Evolutionary conservation across 2,797 vertebrate genomes (phyloP).

Genomic region (Amphiprion clarkii): DNA sequence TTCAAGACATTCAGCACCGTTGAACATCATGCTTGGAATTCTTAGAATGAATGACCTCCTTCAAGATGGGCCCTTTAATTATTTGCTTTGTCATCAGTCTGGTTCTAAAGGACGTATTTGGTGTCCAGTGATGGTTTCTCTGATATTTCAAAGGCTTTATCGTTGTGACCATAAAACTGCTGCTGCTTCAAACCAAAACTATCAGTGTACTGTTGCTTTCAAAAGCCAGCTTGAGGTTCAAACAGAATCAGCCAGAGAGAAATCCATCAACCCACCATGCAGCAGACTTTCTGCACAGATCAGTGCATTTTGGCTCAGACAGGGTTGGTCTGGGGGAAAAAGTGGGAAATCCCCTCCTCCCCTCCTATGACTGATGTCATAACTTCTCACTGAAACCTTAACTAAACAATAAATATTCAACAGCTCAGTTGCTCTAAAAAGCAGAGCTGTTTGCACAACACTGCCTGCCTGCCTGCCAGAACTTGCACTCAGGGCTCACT

Average conservation of each 20-base stretch:
- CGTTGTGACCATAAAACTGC: slow-evolving; percentile 1
- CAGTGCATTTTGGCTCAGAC: slow-evolving; percentile 49
- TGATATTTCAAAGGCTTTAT: slow-evolving; percentile 3
- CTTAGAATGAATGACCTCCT: neutral
- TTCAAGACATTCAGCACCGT: no score
- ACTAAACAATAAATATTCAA: slow-evolving; percentile 81
- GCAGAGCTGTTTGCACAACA: slow-evolving; percentile 74
- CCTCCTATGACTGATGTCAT: slow-evolving; percentile 62
- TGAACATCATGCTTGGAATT: neutral
- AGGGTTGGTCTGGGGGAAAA: slow-evolving; percentile 38
- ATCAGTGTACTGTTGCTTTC: slow-evolving; percentile 14
- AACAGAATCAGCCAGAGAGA: slow-evolving; percentile 31
- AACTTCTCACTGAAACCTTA: slow-evolving; percentile 74
- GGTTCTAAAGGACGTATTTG: neutral
- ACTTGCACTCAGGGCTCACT: slow-evolving; percentile 51
- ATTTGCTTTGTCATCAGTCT: neutral
- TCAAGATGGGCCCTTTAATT: neutral
- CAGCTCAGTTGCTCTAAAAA: slow-evolving; percentile 75
- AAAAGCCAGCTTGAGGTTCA: slow-evolving; percentile 26
- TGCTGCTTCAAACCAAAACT: slow-evolving; percentile 14
- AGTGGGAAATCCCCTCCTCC: slow-evolving; percentile 66
- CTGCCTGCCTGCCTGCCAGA: slow-evolving; percentile 66
- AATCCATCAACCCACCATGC: slow-evolving; percentile 25
- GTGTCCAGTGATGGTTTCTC: neutral
- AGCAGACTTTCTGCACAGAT: slow-evolving; percentile 33